A percentile compares a stretch with the other conserved stretches of the same genome.
Evolutionary conservation across 2,113 vertebrate species (phyloP).

Genomic region (Pluvianellus socialis): DNA sequence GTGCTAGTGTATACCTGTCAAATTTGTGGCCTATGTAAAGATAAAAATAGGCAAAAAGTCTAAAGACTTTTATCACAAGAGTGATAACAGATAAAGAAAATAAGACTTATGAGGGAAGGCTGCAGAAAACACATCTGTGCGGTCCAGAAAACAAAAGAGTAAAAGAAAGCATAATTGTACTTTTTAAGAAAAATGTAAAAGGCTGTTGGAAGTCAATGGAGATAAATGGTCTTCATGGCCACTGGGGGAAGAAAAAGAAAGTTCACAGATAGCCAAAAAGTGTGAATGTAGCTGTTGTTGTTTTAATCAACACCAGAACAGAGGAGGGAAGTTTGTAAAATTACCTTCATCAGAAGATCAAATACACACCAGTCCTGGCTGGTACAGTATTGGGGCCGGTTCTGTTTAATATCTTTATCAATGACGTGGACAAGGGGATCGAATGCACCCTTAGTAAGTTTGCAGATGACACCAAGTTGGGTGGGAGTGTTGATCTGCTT

Average conservation of each 20-base stretch:
- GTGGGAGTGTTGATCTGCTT: not conserved
- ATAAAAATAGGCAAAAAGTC: not conserved
- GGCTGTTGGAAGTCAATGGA: not conserved
- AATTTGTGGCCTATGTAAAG: not conserved
- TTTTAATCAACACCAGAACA: slow-evolving; percentile 3
- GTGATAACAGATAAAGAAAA: not conserved
- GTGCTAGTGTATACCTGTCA: not conserved
- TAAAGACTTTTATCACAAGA: not conserved
- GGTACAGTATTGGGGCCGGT: not conserved
- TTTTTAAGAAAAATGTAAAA: not conserved
- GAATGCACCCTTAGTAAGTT: not conserved
- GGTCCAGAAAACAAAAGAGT: not conserved
- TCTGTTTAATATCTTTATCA: not conserved
- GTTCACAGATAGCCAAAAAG: not conserved
- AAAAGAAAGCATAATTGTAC: not conserved
- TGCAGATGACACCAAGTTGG: not conserved
- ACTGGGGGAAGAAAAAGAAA: not conserved
- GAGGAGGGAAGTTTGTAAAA: not conserved
- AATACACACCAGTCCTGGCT: not conserved
- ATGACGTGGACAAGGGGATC: not conserved
- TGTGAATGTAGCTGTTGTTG: not conserved
- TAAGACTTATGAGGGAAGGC: not conserved
- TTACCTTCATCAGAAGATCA: not conserved
- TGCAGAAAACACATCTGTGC: not conserved
- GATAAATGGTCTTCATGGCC: not conserved